Percentiles rank a stretch among this genome's conserved stretches.
phyloP scores from a whole-genome alignment of 2,888 invertebrate species.

The Temnothorax unifasciatus region DNA sequence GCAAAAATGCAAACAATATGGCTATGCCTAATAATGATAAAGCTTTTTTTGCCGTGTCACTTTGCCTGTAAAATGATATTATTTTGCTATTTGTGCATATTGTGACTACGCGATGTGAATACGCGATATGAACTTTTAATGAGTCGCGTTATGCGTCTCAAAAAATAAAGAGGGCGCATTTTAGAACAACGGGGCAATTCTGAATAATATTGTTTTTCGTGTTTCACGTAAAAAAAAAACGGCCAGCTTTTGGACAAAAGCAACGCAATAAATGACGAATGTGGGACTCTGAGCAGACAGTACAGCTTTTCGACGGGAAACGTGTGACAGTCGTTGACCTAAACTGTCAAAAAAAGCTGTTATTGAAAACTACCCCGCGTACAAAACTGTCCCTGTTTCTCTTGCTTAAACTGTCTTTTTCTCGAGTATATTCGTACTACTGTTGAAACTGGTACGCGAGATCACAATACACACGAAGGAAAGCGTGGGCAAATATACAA shows the following conservation, averaged over 20 bases:
- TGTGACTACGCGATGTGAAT: neutral
- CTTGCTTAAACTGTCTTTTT: constrained; percentile 19
- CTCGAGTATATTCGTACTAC: neutral
- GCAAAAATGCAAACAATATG: neutral
- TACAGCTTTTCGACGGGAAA: neutral
- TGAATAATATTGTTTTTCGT: constrained; percentile 17
- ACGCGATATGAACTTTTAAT: neutral
- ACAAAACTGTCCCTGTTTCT: neutral
- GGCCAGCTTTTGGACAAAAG: constrained; percentile 3
- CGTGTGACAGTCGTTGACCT: neutral
- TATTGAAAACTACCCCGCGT: neutral
- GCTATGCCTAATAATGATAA: neutral
- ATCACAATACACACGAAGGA: neutral
- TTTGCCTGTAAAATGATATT: neutral
- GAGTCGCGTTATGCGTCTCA: neutral
- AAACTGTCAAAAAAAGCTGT: constrained; percentile 20
- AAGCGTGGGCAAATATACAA: neutral
- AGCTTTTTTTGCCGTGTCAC: neutral
- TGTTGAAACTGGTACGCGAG: neutral
- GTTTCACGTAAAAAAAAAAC: neutral
- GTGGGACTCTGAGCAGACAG: neutral
- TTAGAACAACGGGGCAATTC: neutral
- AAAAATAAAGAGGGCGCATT: neutral
- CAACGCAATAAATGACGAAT: constrained; percentile 17
- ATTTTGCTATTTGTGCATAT: neutral